These are phyloP conservation scores for Zaprionus obscuricornis DNA, from an alignment of 2,888 invertebrate species.

Conservation along the genomic window DNA sequence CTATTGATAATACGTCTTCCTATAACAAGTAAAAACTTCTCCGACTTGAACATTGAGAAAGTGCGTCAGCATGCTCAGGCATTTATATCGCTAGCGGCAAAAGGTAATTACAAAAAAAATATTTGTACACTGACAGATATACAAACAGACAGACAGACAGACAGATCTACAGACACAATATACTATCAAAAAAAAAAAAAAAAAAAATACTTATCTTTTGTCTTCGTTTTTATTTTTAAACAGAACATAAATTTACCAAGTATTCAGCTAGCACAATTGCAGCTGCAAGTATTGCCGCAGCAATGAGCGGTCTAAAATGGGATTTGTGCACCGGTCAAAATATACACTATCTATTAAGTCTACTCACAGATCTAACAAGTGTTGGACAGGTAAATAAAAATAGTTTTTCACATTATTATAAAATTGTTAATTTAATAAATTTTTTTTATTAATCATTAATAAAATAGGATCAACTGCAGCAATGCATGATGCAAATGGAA, in stretches of 20 bases:
- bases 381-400: conserved; percentile 88
- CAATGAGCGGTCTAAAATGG: conserved; percentile 91
- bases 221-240: conserved; percentile 25
- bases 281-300: conserved; percentile 93
- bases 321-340: conserved; percentile 87
- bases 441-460: conserved; percentile 53
- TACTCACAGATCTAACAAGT: conserved; percentile 91
- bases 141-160: neutral
- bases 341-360: conserved; percentile 87
- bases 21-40: conserved; percentile 84
- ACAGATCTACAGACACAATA: neutral
- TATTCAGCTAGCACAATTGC: conserved; percentile 96
- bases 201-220: no score
- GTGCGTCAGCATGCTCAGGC: conserved; percentile 94
- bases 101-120: conserved; percentile 87
- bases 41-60: conserved; percentile 88
- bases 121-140: no score
- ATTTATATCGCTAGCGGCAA: conserved; percentile 94
- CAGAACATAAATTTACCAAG: conserved; percentile 95
- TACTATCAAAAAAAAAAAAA: no score
- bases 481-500: conserved; percentile 92
- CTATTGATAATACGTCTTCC: conserved; percentile 90
- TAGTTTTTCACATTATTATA: neutral
- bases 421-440: neutral
- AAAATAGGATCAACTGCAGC: conserved; percentile 91